A percentile compares a stretch with the other conserved stretches of the same genome.
phyloP scores from a whole-genome alignment of 2,113 vertebrate genomes.

The Lycocorax pyrrhopterus region DNA sequence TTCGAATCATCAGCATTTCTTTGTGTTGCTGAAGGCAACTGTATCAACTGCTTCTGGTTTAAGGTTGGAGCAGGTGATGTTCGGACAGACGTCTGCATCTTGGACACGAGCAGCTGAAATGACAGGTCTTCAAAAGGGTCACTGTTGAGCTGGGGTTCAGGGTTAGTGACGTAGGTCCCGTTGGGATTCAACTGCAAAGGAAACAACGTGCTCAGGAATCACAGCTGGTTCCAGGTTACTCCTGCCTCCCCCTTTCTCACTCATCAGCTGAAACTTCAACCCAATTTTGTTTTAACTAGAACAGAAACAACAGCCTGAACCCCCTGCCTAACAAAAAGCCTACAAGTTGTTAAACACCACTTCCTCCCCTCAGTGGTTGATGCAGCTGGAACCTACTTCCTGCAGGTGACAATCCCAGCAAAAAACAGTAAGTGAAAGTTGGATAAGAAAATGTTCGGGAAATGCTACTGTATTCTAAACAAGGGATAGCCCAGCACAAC shows the following conservation, averaged over 20 bases:
- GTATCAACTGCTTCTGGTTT: conserved; percentile 64
- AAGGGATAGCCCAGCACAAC: background rate
- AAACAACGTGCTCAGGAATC: conserved; percentile 38
- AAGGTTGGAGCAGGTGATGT: conserved; percentile 58
- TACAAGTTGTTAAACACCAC: background rate
- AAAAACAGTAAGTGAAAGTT: background rate
- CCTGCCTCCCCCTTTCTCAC: background rate
- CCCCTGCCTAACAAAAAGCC: background rate
- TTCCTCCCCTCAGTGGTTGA: background rate
- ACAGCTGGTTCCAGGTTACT: background rate
- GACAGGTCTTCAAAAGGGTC: conserved; percentile 82
- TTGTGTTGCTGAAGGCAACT: conserved; percentile 70
- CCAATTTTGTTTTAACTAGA: background rate
- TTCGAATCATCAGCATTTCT: conserved; percentile 28
- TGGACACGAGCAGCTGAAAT: conserved; percentile 75
- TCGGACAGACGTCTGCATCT: conserved; percentile 69
- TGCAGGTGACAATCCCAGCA: background rate
- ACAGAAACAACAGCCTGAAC: background rate
- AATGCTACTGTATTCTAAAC: background rate
- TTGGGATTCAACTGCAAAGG: conserved; percentile 71
- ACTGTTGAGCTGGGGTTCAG: conserved; percentile 78
- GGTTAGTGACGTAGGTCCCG: conserved; percentile 70
- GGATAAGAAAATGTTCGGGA: background rate
- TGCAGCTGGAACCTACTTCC: background rate
- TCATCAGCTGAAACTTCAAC: background rate